Conservation (phyloP, 2,113 vertebrate genomes). For the Neotoma lepida region DNA sequence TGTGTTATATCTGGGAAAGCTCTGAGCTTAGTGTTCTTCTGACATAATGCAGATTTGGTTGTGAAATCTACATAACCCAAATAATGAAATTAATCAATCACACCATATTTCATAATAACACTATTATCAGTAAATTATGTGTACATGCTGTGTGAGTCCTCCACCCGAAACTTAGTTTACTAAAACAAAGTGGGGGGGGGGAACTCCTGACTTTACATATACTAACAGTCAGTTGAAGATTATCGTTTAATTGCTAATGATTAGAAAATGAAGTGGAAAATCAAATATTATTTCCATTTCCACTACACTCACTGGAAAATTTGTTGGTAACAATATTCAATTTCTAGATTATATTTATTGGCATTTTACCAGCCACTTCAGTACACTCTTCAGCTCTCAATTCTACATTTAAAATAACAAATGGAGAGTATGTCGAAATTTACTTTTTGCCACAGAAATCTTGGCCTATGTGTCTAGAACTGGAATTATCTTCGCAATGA, state of each 20-base stretch:
- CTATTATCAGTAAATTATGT: constrained; percentile 33
- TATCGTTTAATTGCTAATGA: not conserved
- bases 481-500: constrained; percentile 68
- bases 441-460: constrained; percentile 62
- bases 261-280: constrained; percentile 58
- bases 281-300: constrained; percentile 30
- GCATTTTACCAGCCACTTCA: not conserved
- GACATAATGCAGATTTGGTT: not conserved
- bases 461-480: constrained; percentile 60
- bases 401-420: constrained; percentile 54
- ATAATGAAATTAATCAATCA: constrained; percentile 3
- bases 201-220: not conserved
- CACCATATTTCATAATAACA: not conserved
- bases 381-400: not conserved
- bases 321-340: not conserved
- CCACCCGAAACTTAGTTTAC: not conserved
- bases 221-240: not conserved
- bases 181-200: not conserved
- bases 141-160: not conserved
- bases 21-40: not conserved
- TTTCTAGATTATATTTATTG: constrained; percentile 15
- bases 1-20: not conserved
- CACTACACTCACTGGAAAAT: constrained; percentile 11
- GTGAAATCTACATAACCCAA: constrained; percentile 36
- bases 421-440: constrained; percentile 61